Evolutionary conservation across 2,113 vertebrate species (phyloP).

Genomic region (Toxostoma redivivum): DNA sequence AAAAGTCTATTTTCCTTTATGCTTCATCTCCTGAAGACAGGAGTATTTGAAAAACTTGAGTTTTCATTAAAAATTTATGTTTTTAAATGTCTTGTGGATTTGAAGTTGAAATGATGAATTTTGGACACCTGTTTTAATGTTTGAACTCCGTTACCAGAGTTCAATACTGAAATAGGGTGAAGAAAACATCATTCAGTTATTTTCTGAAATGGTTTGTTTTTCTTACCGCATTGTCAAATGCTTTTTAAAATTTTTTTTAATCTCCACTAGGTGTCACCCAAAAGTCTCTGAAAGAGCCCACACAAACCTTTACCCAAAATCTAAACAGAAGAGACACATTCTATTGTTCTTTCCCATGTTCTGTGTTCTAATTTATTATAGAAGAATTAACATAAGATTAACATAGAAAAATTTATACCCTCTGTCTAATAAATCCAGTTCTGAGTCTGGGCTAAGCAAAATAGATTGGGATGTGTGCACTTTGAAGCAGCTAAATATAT

Average conservation of each 20-base stretch:
- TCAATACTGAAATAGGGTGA: background rate
- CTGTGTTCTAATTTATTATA: background rate
- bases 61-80: background rate
- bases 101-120: background rate
- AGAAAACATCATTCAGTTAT: background rate
- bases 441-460: background rate
- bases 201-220: background rate
- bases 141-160: background rate
- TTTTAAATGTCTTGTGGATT: background rate
- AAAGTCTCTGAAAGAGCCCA: constrained; percentile 33
- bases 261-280: constrained; percentile 67
- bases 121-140: background rate
- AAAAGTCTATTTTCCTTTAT: background rate
- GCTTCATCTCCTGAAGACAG: background rate
- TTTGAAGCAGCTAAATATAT: background rate
- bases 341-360: background rate
- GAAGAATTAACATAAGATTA: background rate
- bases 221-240: background rate
- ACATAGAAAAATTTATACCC: background rate
- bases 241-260: background rate
- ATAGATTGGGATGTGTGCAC: background rate
- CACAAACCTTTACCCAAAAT: background rate
- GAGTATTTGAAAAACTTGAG: background rate
- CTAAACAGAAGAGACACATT: background rate
- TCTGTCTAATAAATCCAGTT: background rate